These are phyloP conservation scores for Flexamia atlantica DNA, from an alignment of 2,888 invertebrate genomes.

Conservation along the genomic window DNA sequence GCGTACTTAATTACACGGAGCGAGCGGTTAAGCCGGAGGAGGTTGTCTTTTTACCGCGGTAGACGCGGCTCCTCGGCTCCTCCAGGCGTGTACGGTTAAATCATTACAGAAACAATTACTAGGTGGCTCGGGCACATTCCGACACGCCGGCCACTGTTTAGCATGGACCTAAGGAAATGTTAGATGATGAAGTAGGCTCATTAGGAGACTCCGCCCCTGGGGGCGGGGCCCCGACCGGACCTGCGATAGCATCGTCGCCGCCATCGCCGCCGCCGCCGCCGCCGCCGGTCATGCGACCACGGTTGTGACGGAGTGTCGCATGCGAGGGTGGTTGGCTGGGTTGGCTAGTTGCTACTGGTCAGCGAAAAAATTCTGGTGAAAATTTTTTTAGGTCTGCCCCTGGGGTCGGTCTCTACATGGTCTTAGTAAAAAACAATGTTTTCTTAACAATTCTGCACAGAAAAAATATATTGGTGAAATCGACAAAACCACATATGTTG, in stretches of 20 bases:
- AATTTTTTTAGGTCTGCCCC: no score
- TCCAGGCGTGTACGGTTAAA: slow-evolving; percentile 47
- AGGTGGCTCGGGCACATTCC: slow-evolving; percentile 18
- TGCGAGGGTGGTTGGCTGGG: neutral
- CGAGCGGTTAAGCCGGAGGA: slow-evolving; percentile 9
- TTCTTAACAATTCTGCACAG: no score
- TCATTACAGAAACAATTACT: slow-evolving; percentile 56
- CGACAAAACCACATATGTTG: no score
- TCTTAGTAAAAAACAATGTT: no score
- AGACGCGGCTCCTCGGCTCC: slow-evolving; percentile 31
- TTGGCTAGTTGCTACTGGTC: no score
- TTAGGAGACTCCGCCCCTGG: slow-evolving; percentile 48
- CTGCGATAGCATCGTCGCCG: neutral
- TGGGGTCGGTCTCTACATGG: no score
- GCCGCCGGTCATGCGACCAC: neutral
- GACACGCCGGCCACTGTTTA: slow-evolving; percentile 49
- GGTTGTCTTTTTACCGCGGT: slow-evolving; percentile 44
- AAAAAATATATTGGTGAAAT: no score
- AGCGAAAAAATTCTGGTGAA: no score
- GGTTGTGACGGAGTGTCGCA: neutral
- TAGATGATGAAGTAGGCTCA: slow-evolving; percentile 54
- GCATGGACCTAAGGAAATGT: slow-evolving; percentile 58
- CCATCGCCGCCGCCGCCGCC: slow-evolving; percentile 20
- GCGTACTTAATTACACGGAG: slow-evolving; percentile 42
- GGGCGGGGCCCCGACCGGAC: neutral